Percentiles rank a stretch among this genome's conserved stretches.
Conservation (phyloP, 1,140 invertebrate genomes). For the Anastatus disparis region DNA sequence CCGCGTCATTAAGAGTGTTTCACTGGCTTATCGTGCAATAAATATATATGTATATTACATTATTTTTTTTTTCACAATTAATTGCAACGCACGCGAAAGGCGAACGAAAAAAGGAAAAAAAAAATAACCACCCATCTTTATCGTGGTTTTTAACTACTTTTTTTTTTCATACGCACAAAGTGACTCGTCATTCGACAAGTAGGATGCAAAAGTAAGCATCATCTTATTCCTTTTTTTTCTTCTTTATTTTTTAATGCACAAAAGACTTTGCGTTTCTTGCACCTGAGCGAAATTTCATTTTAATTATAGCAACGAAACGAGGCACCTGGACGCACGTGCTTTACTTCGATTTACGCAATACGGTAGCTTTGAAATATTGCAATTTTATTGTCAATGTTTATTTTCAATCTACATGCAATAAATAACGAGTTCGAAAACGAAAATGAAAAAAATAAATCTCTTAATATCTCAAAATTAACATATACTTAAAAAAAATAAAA, state of each 20-base stretch:
- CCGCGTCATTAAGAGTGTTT: conserved; percentile 16
- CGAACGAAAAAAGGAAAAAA: not conserved
- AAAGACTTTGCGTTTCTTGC: conserved; percentile 15
- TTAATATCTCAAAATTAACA: too few relatives aligned
- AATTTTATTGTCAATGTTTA: too few relatives aligned
- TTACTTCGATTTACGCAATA: not conserved
- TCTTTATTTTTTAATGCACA: too few relatives aligned
- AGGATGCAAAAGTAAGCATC: conserved; percentile 10
- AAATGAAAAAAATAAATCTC: too few relatives aligned
- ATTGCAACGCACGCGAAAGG: conserved; percentile 10
- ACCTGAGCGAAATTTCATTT: conserved; percentile 43
- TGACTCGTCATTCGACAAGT: conserved; percentile 53
- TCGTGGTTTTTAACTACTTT: conserved; percentile 27
- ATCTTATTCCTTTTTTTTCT: too few relatives aligned
- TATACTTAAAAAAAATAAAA: too few relatives aligned
- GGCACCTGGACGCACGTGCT: conserved; percentile 8
- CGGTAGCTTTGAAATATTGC: too few relatives aligned
- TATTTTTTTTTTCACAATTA: conserved; percentile 22
- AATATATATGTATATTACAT: too few relatives aligned
- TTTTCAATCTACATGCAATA: too few relatives aligned
- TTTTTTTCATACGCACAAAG: conserved; percentile 55
- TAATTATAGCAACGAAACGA: conserved; percentile 22
- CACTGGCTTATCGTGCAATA: not conserved
- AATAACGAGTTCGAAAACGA: too few relatives aligned
- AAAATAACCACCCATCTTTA: not conserved